phyloP scores from a whole-genome alignment of 2,888 invertebrate genomes.

The Venustoraphidia nigricollis region DNA sequence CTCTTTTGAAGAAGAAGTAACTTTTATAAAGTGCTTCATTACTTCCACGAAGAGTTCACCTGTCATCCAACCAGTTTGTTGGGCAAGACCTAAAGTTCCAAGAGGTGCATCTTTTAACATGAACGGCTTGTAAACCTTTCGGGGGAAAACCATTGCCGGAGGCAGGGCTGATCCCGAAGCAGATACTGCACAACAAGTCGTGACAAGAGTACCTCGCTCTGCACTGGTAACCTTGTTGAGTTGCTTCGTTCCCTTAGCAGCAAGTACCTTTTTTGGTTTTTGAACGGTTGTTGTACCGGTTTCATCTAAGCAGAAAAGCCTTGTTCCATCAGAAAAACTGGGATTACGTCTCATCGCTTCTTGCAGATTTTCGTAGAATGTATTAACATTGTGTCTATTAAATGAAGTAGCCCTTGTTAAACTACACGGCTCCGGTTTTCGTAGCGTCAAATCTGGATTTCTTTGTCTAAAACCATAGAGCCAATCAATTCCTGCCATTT shows the following conservation, averaged over 20 bases:
- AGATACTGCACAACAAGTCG: slow-evolving; percentile 13
- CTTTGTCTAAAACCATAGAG: not conserved
- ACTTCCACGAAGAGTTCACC: slow-evolving; percentile 9
- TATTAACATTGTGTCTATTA: not conserved
- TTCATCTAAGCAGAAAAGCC: slow-evolving; percentile 12
- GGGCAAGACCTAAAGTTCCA: slow-evolving; percentile 1
- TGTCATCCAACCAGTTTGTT: not conserved
- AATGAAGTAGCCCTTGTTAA: slow-evolving; percentile 7
- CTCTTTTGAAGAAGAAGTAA: slow-evolving; percentile 13
- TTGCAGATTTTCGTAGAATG: too few relatives aligned
- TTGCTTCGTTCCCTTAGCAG: slow-evolving; percentile 11
- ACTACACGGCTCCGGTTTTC: slow-evolving; percentile 15
- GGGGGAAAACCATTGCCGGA: slow-evolving; percentile 18
- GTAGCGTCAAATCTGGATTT: slow-evolving; percentile 9
- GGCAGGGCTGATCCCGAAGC: slow-evolving; percentile 16
- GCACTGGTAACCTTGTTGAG: not conserved
- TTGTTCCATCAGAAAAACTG: slow-evolving; percentile 12
- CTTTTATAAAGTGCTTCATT: slow-evolving; percentile 11
- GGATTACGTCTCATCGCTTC: too few relatives aligned
- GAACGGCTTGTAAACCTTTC: slow-evolving; percentile 14
- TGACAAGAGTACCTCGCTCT: not conserved
- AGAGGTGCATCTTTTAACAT: slow-evolving; percentile 14
- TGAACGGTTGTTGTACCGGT: slow-evolving; percentile 14
- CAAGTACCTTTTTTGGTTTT: slow-evolving; percentile 13
- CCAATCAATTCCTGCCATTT: not conserved